Conservation (phyloP, 2,797 vertebrate genomes). For the Oreochromis grahami region DNA sequence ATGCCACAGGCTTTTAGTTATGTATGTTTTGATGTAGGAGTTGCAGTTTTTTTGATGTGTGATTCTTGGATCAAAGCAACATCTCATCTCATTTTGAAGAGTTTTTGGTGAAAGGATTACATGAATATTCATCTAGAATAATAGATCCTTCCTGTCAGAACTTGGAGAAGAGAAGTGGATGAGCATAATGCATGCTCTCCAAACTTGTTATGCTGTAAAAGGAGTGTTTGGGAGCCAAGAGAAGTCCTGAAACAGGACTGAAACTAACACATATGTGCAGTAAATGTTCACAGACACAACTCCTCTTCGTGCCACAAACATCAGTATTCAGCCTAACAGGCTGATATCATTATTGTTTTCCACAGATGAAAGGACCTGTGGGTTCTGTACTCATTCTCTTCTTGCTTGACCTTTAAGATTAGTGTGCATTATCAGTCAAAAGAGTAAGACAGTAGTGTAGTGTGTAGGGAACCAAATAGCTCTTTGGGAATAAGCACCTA, state of each 20-base stretch:
- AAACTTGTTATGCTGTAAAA: constrained; percentile 44
- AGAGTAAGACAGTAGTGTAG: neutral
- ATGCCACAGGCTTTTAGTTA: neutral
- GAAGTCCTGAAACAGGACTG: constrained; percentile 3
- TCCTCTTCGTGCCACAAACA: neutral
- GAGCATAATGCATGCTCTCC: constrained; percentile 40
- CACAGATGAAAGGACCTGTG: neutral
- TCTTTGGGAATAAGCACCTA: constrained; percentile 2
- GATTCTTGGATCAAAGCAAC: constrained; percentile 4
- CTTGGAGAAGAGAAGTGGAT: constrained; percentile 48
- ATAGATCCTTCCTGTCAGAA: constrained; percentile 40
- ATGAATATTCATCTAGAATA: constrained; percentile 5
- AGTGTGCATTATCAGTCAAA: neutral
- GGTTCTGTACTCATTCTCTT: neutral
- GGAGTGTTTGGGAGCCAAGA: constrained; percentile 17
- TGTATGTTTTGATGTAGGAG: neutral
- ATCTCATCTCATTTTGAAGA: constrained; percentile 14
- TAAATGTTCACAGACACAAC: neutral
- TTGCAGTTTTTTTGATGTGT: neutral
- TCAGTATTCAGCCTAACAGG: neutral
- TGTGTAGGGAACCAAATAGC: neutral
- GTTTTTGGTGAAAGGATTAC: neutral
- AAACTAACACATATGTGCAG: neutral
- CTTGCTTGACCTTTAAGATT: neutral
- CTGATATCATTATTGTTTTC: neutral